A percentile compares a stretch with the other conserved stretches of the same genome.
Evolutionary conservation across 1,140 invertebrate species (phyloP).

Genomic region (Lepidurus packardi): DNA sequence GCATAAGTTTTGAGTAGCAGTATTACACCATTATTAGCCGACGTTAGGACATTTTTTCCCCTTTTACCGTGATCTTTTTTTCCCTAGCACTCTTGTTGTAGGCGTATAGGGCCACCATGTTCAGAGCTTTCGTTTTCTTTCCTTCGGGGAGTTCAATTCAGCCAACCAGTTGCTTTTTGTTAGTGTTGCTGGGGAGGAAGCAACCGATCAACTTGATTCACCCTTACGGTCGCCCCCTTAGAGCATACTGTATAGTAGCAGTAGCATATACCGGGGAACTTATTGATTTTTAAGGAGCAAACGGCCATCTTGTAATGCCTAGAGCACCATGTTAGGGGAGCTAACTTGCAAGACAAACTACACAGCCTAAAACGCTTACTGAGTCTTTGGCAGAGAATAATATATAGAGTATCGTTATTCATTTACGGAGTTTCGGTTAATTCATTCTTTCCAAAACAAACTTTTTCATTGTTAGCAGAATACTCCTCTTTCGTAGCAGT

Average conservation of each 20-base stretch:
- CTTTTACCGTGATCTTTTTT: neutral
- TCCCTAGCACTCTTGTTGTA: neutral
- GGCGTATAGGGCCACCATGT: neutral
- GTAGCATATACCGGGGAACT: neutral
- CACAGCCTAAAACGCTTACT: neutral
- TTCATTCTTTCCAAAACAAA: too few species aligned
- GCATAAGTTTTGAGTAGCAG: neutral
- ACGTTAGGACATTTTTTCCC: neutral
- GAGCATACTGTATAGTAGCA: neutral
- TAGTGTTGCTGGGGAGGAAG: neutral
- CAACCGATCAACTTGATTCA: neutral
- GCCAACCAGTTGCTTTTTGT: constrained; percentile 1
- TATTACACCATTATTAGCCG: constrained; percentile 6
- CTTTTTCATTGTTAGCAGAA: too few species aligned
- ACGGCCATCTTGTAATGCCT: neutral
- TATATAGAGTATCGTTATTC: too few species aligned
- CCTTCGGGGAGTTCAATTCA: neutral
- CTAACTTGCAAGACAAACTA: neutral
- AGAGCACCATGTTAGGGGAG: neutral
- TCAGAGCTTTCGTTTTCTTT: neutral
- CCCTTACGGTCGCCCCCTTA: neutral
- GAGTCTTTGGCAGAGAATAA: too few species aligned
- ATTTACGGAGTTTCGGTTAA: too few species aligned
- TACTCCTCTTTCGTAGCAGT: too few species aligned
- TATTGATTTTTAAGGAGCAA: neutral